Base-by-base conservation (phyloP, 2,888 invertebrate species). In the Griposia aprilina region DNA sequence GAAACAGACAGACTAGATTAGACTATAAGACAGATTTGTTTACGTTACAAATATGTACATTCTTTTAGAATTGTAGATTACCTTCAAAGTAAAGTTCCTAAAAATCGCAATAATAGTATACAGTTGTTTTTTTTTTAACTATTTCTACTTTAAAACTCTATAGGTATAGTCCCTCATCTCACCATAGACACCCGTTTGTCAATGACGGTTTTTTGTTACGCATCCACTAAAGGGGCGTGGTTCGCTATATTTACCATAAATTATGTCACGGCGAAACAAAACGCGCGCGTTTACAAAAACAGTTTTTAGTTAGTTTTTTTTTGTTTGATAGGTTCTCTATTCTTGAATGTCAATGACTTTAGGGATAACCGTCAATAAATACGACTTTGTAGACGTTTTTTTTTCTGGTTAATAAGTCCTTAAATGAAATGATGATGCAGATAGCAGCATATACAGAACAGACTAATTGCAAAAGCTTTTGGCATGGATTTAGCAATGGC, bases 261-360 rank as follows among this genome's bases (percentile, higher is more conserved):
- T 95, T 95, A 94, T 92, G 93, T 92, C 93, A 92, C 75, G 74
- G 82, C 90, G 90, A 91, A 93, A 94, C 92, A 93, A 91, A 92
- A 88, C 60, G 73, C 88, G 50, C 78, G 76, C 59, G 36, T 65
- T 55, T 55, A 66, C 11, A 76, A 59, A 76, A 69, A 55, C 23
- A 41, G 23, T 52, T 80, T 57, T 65, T 36, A 20, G 0, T 41
- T 11, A 36, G 17, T n/a, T n/a, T 65, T 65, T 78, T 59, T 52
- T 59, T 30, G 1, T 26, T n/a, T 20, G 5, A 76, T 36, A 36
- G 41, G 5, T 23, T 50, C 13, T 17, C 4, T 15, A 20, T 15
- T 52, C 45, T 81, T 52, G 26, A 17, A 36, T 73, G 41, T 65
- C 72, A 50, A 36, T 23, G 66, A 79, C 62, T 63, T 63, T 7